phyloP scores from a whole-genome alignment of 1,140 invertebrate species.

The Argopecten irradians region DNA sequence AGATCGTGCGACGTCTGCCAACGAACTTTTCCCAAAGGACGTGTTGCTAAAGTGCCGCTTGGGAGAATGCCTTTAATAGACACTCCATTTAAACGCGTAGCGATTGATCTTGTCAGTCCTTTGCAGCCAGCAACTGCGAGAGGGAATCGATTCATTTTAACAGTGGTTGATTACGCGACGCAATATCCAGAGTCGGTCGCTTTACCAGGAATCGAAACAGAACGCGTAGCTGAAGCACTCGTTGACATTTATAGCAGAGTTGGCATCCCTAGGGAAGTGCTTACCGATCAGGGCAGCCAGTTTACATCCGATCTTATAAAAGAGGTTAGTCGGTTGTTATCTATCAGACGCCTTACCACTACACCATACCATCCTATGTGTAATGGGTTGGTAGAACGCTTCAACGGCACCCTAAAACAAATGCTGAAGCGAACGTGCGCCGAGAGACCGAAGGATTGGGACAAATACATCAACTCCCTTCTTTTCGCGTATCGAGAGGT shows the following conservation, averaged over 20 bases:
- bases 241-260: slow-evolving; percentile 69
- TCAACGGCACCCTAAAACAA: too few species aligned
- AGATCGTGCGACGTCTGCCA: slow-evolving; percentile 20
- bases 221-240: slow-evolving; percentile 46
- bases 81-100: slow-evolving; percentile 36
- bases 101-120: slow-evolving; percentile 46
- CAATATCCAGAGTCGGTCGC: slow-evolving; percentile 58
- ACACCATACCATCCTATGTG: too few species aligned
- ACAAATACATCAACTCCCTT: slow-evolving; percentile 57
- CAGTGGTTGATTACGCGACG: slow-evolving; percentile 51
- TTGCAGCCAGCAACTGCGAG: slow-evolving; percentile 33
- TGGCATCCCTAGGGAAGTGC: too few species aligned
- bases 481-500: slow-evolving; percentile 30
- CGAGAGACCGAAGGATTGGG: slow-evolving; percentile 65
- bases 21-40: neutral
- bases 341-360: slow-evolving; percentile 31
- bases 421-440: slow-evolving; percentile 59
- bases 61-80: neutral
- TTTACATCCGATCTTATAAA: slow-evolving; percentile 44
- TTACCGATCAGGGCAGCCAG: too few species aligned
- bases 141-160: slow-evolving; percentile 46
- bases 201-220: slow-evolving; percentile 51
- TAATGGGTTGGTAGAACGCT: too few species aligned
- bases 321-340: slow-evolving; percentile 34
- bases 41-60: neutral